Evolutionary conservation across 2,888 invertebrate genomes (phyloP).

Genomic region (Tubulanus polymorphus): DNA sequence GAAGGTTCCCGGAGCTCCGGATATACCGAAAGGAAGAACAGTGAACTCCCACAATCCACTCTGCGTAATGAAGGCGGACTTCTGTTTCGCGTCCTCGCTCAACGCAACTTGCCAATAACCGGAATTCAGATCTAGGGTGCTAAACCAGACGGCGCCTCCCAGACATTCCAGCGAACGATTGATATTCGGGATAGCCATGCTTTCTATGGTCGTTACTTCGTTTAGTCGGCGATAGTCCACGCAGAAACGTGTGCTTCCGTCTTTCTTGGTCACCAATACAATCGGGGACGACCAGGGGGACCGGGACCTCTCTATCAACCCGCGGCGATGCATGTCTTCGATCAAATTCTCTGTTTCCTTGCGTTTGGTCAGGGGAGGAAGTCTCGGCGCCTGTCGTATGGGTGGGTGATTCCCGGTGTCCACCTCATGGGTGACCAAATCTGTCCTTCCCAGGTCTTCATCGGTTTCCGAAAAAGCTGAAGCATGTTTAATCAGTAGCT

Average conservation of each 20-base stretch:
- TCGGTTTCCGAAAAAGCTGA: slow-evolving; percentile 10
- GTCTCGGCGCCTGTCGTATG: slow-evolving; percentile 8
- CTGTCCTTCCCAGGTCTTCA: slow-evolving; percentile 3
- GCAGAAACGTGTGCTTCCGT: not conserved
- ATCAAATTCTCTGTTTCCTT: not conserved
- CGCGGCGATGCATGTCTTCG: not conserved
- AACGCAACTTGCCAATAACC: too few species aligned
- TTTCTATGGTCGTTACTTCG: not conserved
- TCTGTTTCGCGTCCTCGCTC: too few species aligned
- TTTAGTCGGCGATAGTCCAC: slow-evolving; percentile 7
- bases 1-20: slow-evolving; percentile 5
- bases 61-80: slow-evolving; percentile 8
- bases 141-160: too few species aligned
- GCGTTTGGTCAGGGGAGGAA: not conserved
- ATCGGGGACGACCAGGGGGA: slow-evolving; percentile 1
- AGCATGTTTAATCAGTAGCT: not conserved
- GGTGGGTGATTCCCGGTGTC: slow-evolving; percentile 9
- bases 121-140: too few species aligned
- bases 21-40: slow-evolving; percentile 9
- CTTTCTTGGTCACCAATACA: slow-evolving; percentile 11
- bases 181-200: not conserved
- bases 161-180: too few species aligned
- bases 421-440: slow-evolving; percentile 6
- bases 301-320: not conserved
- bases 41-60: slow-evolving; percentile 5